Evolutionary conservation across 2,888 invertebrate genomes (phyloP).

Genomic region (Tetropium fuscum): DNA sequence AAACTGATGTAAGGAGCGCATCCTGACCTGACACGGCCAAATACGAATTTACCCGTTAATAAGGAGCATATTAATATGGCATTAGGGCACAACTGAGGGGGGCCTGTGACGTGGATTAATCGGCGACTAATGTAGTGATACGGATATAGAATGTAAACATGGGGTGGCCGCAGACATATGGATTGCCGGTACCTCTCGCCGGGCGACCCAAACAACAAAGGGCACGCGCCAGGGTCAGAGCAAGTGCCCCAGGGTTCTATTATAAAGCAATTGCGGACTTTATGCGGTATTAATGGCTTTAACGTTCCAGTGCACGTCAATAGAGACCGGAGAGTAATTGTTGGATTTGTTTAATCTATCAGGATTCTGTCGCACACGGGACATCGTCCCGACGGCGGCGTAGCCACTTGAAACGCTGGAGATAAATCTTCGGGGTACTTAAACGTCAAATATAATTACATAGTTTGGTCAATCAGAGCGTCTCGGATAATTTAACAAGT

Average conservation of each 20-base stretch:
- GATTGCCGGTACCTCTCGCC: slow-evolving; percentile 29
- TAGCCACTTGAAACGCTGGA: slow-evolving; percentile 4
- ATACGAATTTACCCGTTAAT: slow-evolving; percentile 24
- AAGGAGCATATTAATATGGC: slow-evolving; percentile 45
- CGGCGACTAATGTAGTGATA: slow-evolving; percentile 60
- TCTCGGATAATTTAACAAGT: too few species aligned
- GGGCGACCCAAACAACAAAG: slow-evolving; percentile 44
- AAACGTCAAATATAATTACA: slow-evolving; percentile 13
- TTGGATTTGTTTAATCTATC: slow-evolving; percentile 30
- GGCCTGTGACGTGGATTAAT: slow-evolving; percentile 56
- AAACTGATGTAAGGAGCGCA: too few species aligned
- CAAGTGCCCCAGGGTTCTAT: slow-evolving; percentile 55
- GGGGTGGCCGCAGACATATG: slow-evolving; percentile 53
- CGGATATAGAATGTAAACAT: slow-evolving; percentile 60
- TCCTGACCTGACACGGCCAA: slow-evolving; percentile 12
- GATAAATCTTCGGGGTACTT: slow-evolving; percentile 1
- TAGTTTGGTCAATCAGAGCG: slow-evolving; percentile 7
- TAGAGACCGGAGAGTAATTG: slow-evolving; percentile 6
- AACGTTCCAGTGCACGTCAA: slow-evolving; percentile 53
- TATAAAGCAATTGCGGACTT: slow-evolving; percentile 59
- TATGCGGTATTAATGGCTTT: slow-evolving; percentile 58
- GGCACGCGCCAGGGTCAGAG: slow-evolving; percentile 57
- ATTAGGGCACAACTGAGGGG: slow-evolving; percentile 45
- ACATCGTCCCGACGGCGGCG: slow-evolving; percentile 6
- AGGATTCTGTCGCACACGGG: slow-evolving; percentile 10